phyloP scores from a whole-genome alignment of 2,888 invertebrate genomes.

The Cheilosia urbana region DNA sequence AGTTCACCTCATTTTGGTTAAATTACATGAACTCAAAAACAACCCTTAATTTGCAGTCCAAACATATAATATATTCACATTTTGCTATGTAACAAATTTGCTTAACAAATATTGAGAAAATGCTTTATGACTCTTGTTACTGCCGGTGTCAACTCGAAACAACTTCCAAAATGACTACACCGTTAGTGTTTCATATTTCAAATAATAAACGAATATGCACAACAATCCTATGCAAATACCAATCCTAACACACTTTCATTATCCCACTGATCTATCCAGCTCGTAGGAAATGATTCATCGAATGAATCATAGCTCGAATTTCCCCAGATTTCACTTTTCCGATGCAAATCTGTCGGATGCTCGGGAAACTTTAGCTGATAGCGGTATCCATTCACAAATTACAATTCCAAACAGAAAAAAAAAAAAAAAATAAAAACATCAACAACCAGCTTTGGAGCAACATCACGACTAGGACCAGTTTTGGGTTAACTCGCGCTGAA shows the following conservation, averaged over 20 bases:
- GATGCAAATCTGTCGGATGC: constrained; percentile 16
- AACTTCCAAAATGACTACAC: too few species aligned
- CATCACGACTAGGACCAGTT: constrained; percentile 66
- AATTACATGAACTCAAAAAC: too few species aligned
- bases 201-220: too few species aligned
- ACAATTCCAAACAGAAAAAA: constrained; percentile 25
- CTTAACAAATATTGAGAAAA: too few species aligned
- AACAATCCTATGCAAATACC: too few species aligned
- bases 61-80: too few species aligned
- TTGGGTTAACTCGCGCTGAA: constrained; percentile 50
- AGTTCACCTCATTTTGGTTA: too few species aligned
- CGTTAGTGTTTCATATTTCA: too few species aligned
- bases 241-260: constrained; percentile 3
- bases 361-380: constrained; percentile 42
- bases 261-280: not conserved
- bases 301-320: constrained; percentile 27
- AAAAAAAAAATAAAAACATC: constrained; percentile 7
- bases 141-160: too few species aligned
- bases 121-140: too few species aligned
- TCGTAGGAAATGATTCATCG: not conserved
- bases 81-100: too few species aligned
- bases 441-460: constrained; percentile 30
- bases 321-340: constrained; percentile 67
- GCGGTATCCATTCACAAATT: constrained; percentile 24
- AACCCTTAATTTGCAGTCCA: too few species aligned